Conservation (phyloP, 2,888 invertebrate genomes). For the Halictus quadricinctus region DNA sequence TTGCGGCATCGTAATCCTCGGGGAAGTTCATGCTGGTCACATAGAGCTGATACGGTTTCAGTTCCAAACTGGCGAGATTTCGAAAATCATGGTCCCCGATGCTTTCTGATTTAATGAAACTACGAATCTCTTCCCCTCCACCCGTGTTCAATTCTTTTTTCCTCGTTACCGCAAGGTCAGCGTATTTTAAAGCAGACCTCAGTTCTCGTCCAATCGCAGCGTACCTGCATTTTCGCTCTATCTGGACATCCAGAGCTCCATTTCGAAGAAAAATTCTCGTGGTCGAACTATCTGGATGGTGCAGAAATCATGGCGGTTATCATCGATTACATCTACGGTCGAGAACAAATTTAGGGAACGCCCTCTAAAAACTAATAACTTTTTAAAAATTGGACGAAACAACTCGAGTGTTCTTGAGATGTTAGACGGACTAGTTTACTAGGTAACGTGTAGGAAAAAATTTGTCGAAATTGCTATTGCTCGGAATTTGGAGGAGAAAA, state of each 20-base stretch:
- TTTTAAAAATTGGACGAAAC: background rate
- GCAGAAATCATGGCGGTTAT: background rate
- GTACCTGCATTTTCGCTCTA: background rate
- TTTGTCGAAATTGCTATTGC: too few species aligned
- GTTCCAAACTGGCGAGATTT: slow-evolving; percentile 47
- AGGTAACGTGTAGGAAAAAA: too few species aligned
- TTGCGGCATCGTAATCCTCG: slow-evolving; percentile 59
- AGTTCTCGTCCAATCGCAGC: background rate
- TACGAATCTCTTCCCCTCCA: background rate
- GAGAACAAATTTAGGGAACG: background rate
- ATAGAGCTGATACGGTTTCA: slow-evolving; percentile 58
- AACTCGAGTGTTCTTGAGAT: too few species aligned
- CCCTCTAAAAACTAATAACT: background rate
- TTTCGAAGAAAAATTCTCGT: background rate
- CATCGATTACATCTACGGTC: background rate
- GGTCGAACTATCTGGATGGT: background rate
- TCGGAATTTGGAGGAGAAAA: too few species aligned
- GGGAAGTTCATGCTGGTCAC: slow-evolving; percentile 65
- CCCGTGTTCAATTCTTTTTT: background rate
- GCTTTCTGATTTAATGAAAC: slow-evolving; percentile 40
- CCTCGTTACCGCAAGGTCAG: slow-evolving; percentile 4
- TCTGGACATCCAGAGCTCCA: background rate
- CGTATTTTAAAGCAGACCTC: slow-evolving; percentile 2
- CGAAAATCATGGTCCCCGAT: slow-evolving; percentile 31
- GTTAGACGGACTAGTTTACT: too few species aligned